phyloP scores from a whole-genome alignment of 2,113 vertebrate species.

The Petaurus breviceps region DNA sequence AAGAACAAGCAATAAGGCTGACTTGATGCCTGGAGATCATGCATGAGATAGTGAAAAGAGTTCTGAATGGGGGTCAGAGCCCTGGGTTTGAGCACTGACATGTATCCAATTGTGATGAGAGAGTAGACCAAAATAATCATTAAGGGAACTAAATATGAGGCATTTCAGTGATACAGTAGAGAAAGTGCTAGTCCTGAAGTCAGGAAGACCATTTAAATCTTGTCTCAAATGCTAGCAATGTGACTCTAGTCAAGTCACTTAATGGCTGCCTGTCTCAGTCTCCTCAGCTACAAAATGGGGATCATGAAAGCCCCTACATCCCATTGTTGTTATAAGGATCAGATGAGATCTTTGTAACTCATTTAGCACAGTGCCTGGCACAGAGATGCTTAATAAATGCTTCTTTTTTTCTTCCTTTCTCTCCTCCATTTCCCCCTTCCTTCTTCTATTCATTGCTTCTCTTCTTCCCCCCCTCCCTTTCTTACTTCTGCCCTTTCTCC shows the following conservation, averaged over 20 bases:
- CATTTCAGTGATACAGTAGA: neutral
- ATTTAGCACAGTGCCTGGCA: neutral
- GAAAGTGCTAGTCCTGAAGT: neutral
- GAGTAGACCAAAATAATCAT: neutral
- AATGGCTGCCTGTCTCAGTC: neutral
- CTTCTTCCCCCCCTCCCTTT: no score
- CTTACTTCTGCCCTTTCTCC: no score
- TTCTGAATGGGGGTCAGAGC: neutral
- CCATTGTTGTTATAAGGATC: neutral
- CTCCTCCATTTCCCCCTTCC: neutral
- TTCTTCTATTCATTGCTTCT: no score
- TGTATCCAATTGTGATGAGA: neutral
- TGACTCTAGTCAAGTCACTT: neutral
- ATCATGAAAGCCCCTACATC: neutral
- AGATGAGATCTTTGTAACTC: neutral
- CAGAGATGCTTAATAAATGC: neutral
- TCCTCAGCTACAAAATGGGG: neutral
- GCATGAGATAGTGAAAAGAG: neutral
- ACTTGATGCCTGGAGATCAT: neutral
- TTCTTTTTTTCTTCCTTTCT: neutral
- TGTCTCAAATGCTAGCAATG: neutral
- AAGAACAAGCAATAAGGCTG: no score
- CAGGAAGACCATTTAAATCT: neutral
- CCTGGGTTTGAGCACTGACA: neutral
- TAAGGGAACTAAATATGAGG: neutral